These are phyloP conservation scores for Oxyura jamaicensis DNA, from an alignment of 2,113 vertebrate species.

Conservation along the genomic window DNA sequence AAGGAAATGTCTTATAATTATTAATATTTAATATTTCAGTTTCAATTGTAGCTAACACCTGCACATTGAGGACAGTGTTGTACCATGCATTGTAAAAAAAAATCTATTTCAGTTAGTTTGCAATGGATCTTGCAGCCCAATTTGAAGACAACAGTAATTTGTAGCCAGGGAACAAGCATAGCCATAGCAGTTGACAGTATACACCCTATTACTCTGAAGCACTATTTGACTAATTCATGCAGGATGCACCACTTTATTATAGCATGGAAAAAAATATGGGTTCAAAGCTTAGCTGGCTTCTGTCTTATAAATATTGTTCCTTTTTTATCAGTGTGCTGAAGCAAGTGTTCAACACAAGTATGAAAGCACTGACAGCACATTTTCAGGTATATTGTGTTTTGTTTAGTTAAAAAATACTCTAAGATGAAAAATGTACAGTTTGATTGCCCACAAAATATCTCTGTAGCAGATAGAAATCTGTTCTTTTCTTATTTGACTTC, in stretches of 20 bases:
- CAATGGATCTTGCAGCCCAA: not conserved
- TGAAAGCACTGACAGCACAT: not conserved
- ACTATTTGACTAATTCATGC: constrained; percentile 48
- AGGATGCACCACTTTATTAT: not conserved
- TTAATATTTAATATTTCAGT: not conserved
- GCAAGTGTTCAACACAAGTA: not conserved
- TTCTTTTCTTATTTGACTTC: not conserved
- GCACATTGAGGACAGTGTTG: not conserved
- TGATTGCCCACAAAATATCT: not conserved
- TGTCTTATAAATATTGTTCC: not conserved
- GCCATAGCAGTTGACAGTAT: constrained; percentile 13
- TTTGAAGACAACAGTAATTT: not conserved
- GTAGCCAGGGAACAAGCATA: not conserved
- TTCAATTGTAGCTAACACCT: not conserved
- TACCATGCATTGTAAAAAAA: not conserved
- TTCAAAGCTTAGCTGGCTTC: constrained; percentile 27
- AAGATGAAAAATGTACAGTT: not conserved
- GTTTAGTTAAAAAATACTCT: not conserved
- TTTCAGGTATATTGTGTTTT: not conserved
- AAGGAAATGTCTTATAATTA: not conserved
- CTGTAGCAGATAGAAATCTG: not conserved
- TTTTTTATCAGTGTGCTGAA: not conserved
- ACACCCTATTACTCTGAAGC: not conserved
- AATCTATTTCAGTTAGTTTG: not conserved
- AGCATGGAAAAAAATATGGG: not conserved